phyloP scores from a whole-genome alignment of 37 sponge, comb jelly and placozoan species.

The Halisarca cf. caerulea region DNA sequence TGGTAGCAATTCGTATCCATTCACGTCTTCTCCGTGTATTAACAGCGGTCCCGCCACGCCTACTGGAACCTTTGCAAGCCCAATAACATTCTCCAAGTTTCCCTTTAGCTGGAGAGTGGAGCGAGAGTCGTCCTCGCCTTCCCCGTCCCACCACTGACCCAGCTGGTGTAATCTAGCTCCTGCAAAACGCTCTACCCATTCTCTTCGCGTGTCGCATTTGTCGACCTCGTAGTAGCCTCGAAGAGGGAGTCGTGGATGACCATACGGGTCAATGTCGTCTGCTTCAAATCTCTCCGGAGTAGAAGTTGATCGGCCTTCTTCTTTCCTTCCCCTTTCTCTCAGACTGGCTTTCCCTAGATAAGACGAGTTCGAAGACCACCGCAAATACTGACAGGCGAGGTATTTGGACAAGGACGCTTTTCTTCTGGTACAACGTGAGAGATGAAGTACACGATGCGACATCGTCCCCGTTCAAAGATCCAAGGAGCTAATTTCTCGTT shows the following conservation, averaged over 20 bases:
- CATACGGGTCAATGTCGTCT: conserved; percentile 57
- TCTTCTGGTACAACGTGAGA: no score
- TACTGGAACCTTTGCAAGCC: conserved; percentile 67
- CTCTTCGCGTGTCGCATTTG: conserved; percentile 48
- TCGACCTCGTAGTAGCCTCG: conserved; percentile 67
- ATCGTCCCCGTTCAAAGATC: no score
- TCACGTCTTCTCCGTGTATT: conserved; percentile 47
- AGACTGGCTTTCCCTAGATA: no score
- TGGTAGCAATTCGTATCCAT: conserved; percentile 66
- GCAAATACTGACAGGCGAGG: no score
- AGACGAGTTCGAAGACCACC: no score
- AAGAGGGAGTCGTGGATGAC: conserved; percentile 71
- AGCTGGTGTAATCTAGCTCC: conserved; percentile 39
- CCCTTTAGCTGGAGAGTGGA: conserved; percentile 70
- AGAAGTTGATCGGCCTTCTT: no score
- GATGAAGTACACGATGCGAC: no score
- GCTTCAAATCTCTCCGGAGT: no score
- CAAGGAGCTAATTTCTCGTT: no score
- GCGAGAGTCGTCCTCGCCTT: conserved; percentile 52
- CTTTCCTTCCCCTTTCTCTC: no score
- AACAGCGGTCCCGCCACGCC: conserved; percentile 70
- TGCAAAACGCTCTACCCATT: conserved; percentile 70
- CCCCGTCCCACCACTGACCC: conserved; percentile 73
- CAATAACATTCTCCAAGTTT: conserved; percentile 77
- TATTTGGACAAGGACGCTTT: no score